Evolutionary conservation across 2,113 vertebrate genomes (phyloP).

Genomic region (Pluvianellus socialis): DNA sequence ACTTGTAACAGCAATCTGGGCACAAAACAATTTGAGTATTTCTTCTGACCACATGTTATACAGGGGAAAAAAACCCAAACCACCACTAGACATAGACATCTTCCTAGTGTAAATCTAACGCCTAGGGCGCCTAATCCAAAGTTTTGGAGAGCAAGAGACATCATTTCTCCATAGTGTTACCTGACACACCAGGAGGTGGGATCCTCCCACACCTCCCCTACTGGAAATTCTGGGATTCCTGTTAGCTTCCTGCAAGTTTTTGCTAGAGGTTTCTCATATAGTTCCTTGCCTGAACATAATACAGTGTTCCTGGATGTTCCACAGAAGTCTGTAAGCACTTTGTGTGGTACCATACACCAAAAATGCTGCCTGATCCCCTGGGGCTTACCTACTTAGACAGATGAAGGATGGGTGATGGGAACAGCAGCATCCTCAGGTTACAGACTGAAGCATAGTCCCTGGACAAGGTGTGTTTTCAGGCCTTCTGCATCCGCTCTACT

Average conservation of each 20-base stretch:
- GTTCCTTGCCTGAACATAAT: not conserved
- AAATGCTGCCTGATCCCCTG: not conserved
- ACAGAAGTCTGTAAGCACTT: not conserved
- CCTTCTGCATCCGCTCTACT: not conserved
- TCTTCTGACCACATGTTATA: not conserved
- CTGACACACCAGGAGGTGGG: not conserved
- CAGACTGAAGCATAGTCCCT: not conserved
- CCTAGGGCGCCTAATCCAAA: not conserved
- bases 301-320: not conserved
- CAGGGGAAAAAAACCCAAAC: not conserved
- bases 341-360: not conserved
- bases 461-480: not conserved
- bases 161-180: not conserved
- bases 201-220: not conserved
- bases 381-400: not conserved
- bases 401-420: not conserved
- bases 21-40: not conserved
- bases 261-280: not conserved
- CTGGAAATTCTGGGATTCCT: not conserved
- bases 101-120: not conserved
- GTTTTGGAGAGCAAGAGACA: not conserved
- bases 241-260: not conserved
- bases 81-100: not conserved
- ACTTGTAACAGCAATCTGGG: slow-evolving; percentile 3
- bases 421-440: not conserved